phyloP scores from a whole-genome alignment of 1,140 invertebrate genomes.

The Habropoda laboriosa region DNA sequence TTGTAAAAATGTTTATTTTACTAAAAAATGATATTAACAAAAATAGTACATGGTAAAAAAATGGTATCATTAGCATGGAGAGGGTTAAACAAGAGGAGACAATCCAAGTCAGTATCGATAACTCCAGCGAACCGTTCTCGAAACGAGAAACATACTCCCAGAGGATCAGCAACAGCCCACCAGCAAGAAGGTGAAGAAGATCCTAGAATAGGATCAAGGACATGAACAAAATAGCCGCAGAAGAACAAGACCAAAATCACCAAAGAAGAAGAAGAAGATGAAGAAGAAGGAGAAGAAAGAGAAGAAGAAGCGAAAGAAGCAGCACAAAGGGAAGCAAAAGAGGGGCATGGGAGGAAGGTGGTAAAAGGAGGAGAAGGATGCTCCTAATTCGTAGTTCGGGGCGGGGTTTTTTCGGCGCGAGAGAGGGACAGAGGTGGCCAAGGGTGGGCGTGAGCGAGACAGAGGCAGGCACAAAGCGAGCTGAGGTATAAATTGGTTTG shows the following conservation, averaged over 20 bases:
- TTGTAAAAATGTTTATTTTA: too few species aligned
- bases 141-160: too few species aligned
- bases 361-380: constrained; percentile 52
- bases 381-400: constrained; percentile 52
- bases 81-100: too few species aligned
- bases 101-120: too few species aligned
- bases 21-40: too few species aligned
- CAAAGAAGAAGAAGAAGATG: background rate
- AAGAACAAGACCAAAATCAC: background rate
- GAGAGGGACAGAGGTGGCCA: background rate
- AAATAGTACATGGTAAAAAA: too few species aligned
- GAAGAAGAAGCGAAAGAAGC: background rate
- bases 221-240: constrained; percentile 4
- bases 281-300: background rate
- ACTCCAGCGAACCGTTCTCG: too few species aligned
- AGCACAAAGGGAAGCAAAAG: background rate
- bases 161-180: background rate
- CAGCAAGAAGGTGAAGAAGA: constrained; percentile 21
- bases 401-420: constrained; percentile 30
- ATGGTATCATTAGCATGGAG: too few species aligned
- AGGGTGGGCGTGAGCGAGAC: constrained; percentile 29
- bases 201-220: constrained; percentile 28
- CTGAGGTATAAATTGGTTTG: constrained; percentile 83
- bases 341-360: background rate
- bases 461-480: constrained; percentile 74